phyloP scores from a whole-genome alignment of 2,113 vertebrate genomes.

The Cyprinodon variegatus region DNA sequence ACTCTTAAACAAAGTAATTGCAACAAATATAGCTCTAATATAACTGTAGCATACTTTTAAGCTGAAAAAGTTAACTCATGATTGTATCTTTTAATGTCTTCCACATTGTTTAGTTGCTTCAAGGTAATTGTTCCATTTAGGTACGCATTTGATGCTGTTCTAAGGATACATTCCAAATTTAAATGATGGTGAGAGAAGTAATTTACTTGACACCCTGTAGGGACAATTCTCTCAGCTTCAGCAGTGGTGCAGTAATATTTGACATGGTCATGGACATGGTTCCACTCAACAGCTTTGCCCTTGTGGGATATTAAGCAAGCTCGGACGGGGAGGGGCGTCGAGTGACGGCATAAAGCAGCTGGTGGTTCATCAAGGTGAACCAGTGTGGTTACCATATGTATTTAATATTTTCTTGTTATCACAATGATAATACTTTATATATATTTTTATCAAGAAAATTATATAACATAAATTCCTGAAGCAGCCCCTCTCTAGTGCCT shows the following conservation, averaged over 20 bases:
- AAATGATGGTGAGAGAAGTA: not conserved
- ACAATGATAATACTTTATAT: not conserved
- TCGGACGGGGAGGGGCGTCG: constrained; percentile 45
- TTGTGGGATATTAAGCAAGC: constrained; percentile 53
- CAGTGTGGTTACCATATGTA: not conserved
- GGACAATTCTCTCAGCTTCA: constrained; percentile 41
- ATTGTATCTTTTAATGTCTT: constrained; percentile 36
- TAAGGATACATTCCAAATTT: constrained; percentile 7
- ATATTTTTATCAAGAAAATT: not conserved
- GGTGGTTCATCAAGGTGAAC: constrained; percentile 46
- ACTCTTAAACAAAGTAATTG: not conserved
- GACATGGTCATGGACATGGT: constrained; percentile 43
- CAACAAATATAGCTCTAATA: not conserved
- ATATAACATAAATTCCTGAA: constrained; percentile 1
- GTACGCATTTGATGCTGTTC: not conserved
- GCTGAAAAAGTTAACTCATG: constrained; percentile 23
- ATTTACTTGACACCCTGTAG: not conserved
- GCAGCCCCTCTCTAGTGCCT: constrained; percentile 9
- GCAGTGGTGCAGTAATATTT: constrained; percentile 41
- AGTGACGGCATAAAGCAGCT: constrained; percentile 59
- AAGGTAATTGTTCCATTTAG: constrained; percentile 13
- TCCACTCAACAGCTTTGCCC: constrained; percentile 31
- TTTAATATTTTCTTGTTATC: not conserved
- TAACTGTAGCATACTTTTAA: constrained; percentile 2
- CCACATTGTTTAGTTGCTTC: constrained; percentile 48